Conservation (phyloP, 2,113 vertebrate genomes). For the Thalassoma bifasciatum region DNA sequence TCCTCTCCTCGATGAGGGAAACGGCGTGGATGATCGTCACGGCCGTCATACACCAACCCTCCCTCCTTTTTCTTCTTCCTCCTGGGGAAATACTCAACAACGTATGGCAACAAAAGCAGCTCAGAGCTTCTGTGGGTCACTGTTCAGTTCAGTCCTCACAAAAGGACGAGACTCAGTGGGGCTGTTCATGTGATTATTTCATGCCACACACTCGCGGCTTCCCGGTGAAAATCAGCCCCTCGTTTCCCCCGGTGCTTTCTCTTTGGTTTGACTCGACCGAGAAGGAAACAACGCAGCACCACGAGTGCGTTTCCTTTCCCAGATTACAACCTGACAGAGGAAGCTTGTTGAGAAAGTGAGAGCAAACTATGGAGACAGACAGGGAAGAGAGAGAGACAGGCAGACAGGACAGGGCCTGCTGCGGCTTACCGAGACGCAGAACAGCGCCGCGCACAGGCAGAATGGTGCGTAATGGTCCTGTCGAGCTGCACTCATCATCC, state of each 20-base stretch:
- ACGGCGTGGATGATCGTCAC: slow-evolving; percentile 28
- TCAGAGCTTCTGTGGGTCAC: not conserved
- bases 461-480: not conserved
- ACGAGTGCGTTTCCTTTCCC: not conserved
- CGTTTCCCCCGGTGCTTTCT: not conserved
- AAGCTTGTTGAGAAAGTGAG: not conserved
- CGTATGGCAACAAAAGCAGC: not conserved
- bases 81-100: not conserved
- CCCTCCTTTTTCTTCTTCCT: not conserved
- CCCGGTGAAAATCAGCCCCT: not conserved
- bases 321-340: not conserved
- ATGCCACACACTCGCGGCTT: not conserved
- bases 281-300: slow-evolving; percentile 5
- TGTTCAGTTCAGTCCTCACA: not conserved
- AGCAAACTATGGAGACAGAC: not conserved
- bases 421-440: slow-evolving; percentile 45
- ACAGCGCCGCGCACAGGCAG: slow-evolving; percentile 58
- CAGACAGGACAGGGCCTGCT: slow-evolving; percentile 53
- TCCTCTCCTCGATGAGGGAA: slow-evolving; percentile 21
- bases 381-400: slow-evolving; percentile 7
- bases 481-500: not conserved
- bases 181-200: not conserved
- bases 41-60: not conserved
- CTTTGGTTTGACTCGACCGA: not conserved
- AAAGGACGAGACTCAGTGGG: not conserved